Evolutionary conservation across 1,140 invertebrate genomes (phyloP).

Genomic region (Melitaea cinxia): DNA sequence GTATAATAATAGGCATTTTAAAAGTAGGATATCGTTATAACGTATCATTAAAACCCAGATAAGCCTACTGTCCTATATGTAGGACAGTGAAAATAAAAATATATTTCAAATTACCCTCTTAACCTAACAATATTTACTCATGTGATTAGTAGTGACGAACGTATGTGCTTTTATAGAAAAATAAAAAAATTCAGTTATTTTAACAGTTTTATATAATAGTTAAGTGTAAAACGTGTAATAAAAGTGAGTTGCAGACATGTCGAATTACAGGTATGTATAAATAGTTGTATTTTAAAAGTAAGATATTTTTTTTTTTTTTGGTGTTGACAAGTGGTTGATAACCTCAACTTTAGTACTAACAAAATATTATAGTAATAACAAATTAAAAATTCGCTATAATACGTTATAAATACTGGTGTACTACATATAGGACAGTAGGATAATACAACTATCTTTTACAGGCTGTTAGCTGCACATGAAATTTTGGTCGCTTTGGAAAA

Average conservation of each 20-base stretch:
- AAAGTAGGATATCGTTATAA: too few species aligned
- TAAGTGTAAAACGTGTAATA: constrained; percentile 53
- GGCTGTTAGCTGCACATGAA: constrained; percentile 56
- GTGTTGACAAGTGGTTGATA: constrained; percentile 54
- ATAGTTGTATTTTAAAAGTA: constrained; percentile 49
- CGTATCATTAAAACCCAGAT: constrained; percentile 16
- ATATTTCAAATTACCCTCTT: constrained; percentile 44
- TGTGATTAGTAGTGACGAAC: constrained; percentile 39
- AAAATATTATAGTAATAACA: constrained; percentile 54
- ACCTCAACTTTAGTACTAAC: constrained; percentile 55
- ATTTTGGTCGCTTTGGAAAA: constrained; percentile 62
- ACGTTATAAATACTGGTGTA: constrained; percentile 58
- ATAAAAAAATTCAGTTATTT: constrained; percentile 49
- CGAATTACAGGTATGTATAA: constrained; percentile 54
- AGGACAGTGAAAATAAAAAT: constrained; percentile 42
- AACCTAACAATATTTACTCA: constrained; percentile 48
- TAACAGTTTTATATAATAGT: constrained; percentile 50
- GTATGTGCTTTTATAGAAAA: constrained; percentile 51
- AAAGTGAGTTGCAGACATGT: constrained; percentile 54
- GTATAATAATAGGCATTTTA: too few species aligned
- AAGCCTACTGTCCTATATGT: constrained; percentile 29
- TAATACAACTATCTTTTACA: constrained; percentile 59
- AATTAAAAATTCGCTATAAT: constrained; percentile 61
- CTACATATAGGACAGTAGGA: constrained; percentile 60
- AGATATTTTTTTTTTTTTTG: constrained; percentile 52